Percentiles rank a stretch among this genome's conserved stretches.
Evolutionary conservation across 2,888 invertebrate species (phyloP).

Genomic region (Chrysolina haemoptera): DNA sequence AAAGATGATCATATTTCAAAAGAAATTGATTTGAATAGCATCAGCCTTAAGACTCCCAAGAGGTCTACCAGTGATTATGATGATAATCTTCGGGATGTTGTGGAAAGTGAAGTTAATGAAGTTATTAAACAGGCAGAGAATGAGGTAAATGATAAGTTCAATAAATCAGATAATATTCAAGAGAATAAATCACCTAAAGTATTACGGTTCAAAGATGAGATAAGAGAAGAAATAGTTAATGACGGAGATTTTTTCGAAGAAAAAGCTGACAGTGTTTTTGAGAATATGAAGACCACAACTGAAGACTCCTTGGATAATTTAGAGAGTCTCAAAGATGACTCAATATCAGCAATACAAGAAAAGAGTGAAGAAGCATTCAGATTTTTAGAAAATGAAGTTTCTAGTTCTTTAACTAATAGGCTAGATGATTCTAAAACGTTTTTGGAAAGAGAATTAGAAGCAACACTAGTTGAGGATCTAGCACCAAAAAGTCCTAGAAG

Average conservation of each 20-base stretch:
- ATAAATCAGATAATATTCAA: constrained; percentile 33
- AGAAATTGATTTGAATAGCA: constrained; percentile 63
- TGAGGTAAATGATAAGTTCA: constrained; percentile 62
- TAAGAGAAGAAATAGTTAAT: constrained; percentile 59
- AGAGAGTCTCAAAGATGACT: constrained; percentile 65
- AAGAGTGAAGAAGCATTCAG: constrained; percentile 68
- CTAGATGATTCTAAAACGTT: constrained; percentile 48
- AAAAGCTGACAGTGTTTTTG: constrained; percentile 62
- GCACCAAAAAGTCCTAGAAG: constrained; percentile 55
- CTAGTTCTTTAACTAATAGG: constrained; percentile 51
- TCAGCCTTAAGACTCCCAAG: constrained; percentile 58
- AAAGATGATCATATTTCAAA: constrained; percentile 67
- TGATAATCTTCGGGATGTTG: constrained; percentile 48
- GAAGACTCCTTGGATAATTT: constrained; percentile 67
- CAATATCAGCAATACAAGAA: constrained; percentile 62
- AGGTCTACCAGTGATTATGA: constrained; percentile 50
- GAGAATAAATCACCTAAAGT: constrained; percentile 44
- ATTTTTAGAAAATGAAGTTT: constrained; percentile 67
- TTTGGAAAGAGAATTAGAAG: constrained; percentile 53
- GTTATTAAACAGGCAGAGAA: constrained; percentile 65
- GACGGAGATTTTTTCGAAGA: constrained; percentile 62
- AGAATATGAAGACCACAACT: constrained; percentile 65
- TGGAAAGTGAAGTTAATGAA: constrained; percentile 61
- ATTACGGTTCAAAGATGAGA: constrained; percentile 63
- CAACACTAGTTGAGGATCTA: constrained; percentile 43